Evolutionary conservation across 2,888 invertebrate species (phyloP).

Genomic region (Athrips mouffetella): DNA sequence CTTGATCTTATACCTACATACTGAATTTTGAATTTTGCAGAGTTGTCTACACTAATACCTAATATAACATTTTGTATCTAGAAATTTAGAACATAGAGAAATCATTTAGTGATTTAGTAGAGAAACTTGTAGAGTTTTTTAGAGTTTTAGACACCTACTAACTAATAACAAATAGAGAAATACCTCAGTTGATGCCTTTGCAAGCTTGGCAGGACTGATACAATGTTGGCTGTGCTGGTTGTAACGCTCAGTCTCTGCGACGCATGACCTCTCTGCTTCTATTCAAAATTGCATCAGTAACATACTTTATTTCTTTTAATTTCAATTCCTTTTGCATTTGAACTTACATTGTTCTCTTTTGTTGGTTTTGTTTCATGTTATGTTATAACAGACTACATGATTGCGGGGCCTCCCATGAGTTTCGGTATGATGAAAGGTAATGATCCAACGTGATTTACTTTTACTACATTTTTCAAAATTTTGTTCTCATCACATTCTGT

Average conservation of each 20-base stretch:
- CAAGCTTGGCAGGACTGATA: constrained; percentile 61
- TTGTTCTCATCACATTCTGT: constrained; percentile 57
- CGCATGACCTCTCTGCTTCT: constrained; percentile 69
- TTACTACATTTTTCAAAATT: constrained; percentile 61
- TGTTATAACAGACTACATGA: constrained; percentile 84
- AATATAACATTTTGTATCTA: neutral
- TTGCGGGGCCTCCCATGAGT: constrained; percentile 89
- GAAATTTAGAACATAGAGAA: neutral
- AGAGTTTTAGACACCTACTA: constrained; percentile 68
- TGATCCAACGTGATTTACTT: constrained; percentile 62
- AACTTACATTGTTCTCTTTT: constrained; percentile 83
- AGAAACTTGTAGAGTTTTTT: constrained; percentile 13
- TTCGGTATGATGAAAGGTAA: constrained; percentile 94
- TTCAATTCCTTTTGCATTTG: constrained; percentile 61
- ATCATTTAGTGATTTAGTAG: neutral
- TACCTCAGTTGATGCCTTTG: constrained; percentile 50
- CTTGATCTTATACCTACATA: neutral
- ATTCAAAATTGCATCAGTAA: constrained; percentile 52
- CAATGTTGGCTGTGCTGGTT: constrained; percentile 61
- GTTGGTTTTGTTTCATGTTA: constrained; percentile 85
- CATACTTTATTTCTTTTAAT: constrained; percentile 35
- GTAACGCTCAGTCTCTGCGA: constrained; percentile 53
- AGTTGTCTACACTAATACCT: neutral
- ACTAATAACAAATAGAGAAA: constrained; percentile 50
- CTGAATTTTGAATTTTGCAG: constrained; percentile 4